These are phyloP conservation scores for Typhlomys cinereus DNA, from an alignment of 2,113 vertebrate genomes.

Conservation along the genomic window DNA sequence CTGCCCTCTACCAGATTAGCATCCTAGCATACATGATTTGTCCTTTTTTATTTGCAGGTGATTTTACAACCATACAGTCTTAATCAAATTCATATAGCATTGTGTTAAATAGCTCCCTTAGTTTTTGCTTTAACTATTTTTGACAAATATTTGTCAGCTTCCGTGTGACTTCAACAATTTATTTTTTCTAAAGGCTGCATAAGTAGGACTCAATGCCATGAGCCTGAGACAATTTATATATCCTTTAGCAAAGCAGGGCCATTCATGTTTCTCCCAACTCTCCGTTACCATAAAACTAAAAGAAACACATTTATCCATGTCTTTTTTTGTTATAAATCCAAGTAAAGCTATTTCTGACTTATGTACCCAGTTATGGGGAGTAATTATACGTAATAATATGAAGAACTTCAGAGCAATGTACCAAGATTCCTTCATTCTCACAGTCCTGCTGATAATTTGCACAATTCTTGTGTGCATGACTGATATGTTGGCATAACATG, in stretches of 20 bases:
- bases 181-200: not conserved
- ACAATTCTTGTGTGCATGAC: not conserved
- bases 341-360: not conserved
- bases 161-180: not conserved
- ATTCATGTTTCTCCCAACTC: not conserved
- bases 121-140: slow-evolving; percentile 15
- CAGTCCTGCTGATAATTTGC: not conserved
- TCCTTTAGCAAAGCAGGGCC: not conserved
- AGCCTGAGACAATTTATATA: not conserved
- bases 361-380: not conserved
- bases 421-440: not conserved
- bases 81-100: not conserved
- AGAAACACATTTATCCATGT: not conserved
- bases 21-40: not conserved
- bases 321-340: not conserved
- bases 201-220: not conserved
- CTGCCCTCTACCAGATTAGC: not conserved
- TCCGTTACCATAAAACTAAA: not conserved
- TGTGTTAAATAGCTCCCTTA: not conserved
- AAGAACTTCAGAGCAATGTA: not conserved
- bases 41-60: not conserved
- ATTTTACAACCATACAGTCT: not conserved
- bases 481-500: not conserved
- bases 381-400: not conserved
- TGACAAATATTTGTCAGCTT: not conserved